These are phyloP conservation scores for Pangasianodon gigas DNA, from an alignment of 2,113 vertebrate species.

Conservation along the genomic window DNA sequence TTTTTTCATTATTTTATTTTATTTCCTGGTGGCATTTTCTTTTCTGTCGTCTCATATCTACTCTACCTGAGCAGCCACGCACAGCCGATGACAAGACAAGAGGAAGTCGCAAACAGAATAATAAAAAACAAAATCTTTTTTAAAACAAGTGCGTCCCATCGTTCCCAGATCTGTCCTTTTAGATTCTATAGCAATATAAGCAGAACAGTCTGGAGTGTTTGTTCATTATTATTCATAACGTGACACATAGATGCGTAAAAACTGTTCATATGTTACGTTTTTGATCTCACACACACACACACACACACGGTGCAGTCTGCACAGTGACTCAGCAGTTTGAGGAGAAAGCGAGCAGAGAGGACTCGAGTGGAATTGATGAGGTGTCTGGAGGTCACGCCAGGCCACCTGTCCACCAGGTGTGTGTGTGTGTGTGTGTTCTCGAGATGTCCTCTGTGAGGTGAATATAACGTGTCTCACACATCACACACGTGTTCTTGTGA, in stretches of 20 bases:
- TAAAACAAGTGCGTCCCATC: background rate
- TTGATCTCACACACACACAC: background rate
- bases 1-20: too few relatives aligned
- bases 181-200: background rate
- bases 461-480: background rate
- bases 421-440: background rate
- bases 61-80: too few relatives aligned
- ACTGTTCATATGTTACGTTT: background rate
- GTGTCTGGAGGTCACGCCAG: conserved; percentile 10
- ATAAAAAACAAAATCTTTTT: background rate
- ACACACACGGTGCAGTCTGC: background rate
- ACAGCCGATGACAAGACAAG: too few relatives aligned
- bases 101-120: background rate
- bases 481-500: background rate
- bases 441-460: background rate
- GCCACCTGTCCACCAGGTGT: conserved; percentile 7
- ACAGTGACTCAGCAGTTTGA: conserved; percentile 19
- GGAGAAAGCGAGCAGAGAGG: background rate
- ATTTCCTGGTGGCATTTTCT: too few relatives aligned
- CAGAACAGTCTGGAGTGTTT: background rate
- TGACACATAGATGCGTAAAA: background rate
- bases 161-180: background rate
- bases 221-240: background rate
- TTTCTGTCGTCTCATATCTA: too few relatives aligned
- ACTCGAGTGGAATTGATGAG: conserved; percentile 6